Evolutionary conservation across 2,888 invertebrate genomes (phyloP), one percentile per base, ranked within the genome.

Genomic region (Lochmaea capreae): DNA sequence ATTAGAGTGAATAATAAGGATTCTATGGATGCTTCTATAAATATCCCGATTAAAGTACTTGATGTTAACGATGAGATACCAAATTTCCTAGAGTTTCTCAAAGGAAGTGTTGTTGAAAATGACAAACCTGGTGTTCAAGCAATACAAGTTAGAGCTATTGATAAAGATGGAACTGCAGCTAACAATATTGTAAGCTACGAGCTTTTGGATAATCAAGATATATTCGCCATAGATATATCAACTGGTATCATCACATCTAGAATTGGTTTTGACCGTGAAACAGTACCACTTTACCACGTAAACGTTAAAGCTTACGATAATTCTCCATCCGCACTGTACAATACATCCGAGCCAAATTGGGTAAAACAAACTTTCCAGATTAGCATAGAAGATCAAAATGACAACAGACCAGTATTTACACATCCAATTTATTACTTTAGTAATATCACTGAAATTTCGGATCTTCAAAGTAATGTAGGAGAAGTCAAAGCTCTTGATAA

Each of bases 311-410:
- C 97, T 0, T 93, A 92, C 26, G 99, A 99, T 85, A 96, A 95
- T 84, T 94, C 95, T 0, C 94, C 95, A 3, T 97, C 97, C 12
- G 94, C 94, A 43, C 76, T 86, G 42, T 86, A 94, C 54, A 88
- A 88, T 61, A 90, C 89, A 46, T 91, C 90, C 0, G 89, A 93
- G 82, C 95, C 92, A 68, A 97, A 97, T 86, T 90, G 89, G 63
- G 91, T 91, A 2, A 92, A 93, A 80, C 95, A 96, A 87, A 93
- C 93, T 68, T 96, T 97, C 84, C 91, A 94, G 79, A 96, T 98
- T 81, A 94, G 93, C 84, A 97, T 99, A 59, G 96, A 95, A 26
- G 99, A 99, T 87, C 95, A 95, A 85, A 99, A 99, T 86, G 99
- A 99, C 87, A 98, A 99, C 86, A 91, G 93, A 22, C 99, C 99